Evolutionary conservation across 1,140 invertebrate species (phyloP), one percentile per base, ranked within the genome.

Genomic region (Archivesica marissinica): DNA sequence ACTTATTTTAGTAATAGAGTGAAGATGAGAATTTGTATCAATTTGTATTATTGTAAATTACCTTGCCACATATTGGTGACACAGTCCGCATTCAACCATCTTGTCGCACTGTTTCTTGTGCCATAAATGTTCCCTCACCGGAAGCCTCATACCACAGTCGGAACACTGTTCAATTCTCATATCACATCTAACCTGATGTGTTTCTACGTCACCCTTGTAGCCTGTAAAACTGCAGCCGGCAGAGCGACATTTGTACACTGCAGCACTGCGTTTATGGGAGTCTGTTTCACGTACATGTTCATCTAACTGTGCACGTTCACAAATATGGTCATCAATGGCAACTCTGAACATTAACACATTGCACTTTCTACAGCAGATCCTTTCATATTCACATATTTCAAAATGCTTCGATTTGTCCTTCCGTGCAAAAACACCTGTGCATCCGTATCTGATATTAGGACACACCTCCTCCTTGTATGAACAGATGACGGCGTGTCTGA

Each of bases 341-440:
- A 70, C 23, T 6, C 23, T 38, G 30, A 70, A 70, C 3, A 41
- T 9, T 23, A 44, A 44, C 4, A 11, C 15, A 15, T 47, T 13
- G 23, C 66, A 70, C 1, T 4, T 47, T 47, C 23, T 44, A 35
- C 66, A 70, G 3, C 17, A 7, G 9, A 41, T 9, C 28, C 25
- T 39, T 70, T 70, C 74, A 59, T 56, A 76, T 17, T 76, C 50
- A 59, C 74, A 76, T 38, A 76, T 59, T 59, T 76, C 50, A 11
- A 41, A n/a, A 25, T 76, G 74, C n/a, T 76, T 76, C 2, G 35
- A 11, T 35, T 39, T 54, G 54, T 54, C 74, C 23, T 76, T 76
- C 13, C 30, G 23, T 11, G 74, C 50, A n/a, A 56, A 76, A 9
- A 76, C 50, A 13, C 33, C 25, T 25, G 30, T 38, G 30, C 74